Conservation (phyloP, 2,888 invertebrate species). For the Volucella inanis region DNA sequence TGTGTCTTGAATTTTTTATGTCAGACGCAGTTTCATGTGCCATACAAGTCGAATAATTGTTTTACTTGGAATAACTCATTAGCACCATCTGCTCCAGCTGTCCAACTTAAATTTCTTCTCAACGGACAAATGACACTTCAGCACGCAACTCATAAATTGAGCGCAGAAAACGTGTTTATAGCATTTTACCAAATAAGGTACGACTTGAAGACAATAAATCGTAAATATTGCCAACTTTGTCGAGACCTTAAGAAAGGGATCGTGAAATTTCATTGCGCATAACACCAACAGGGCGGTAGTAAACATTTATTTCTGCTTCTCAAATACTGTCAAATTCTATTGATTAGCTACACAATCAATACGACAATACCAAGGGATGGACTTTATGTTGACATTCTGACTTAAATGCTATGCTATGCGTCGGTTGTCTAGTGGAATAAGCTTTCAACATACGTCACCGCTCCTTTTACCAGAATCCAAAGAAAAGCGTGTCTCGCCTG, state of each 20-base stretch:
- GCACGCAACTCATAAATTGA: constrained; percentile 16
- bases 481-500: too few species aligned
- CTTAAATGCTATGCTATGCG: too few species aligned
- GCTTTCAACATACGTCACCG: too few species aligned
- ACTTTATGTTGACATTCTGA: too few species aligned
- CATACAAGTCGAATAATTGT: constrained; percentile 7
- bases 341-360: too few species aligned
- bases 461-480: too few species aligned
- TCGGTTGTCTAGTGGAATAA: too few species aligned
- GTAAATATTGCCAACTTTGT: constrained; percentile 8
- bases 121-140: not conserved
- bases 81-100: constrained; percentile 35
- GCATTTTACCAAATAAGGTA: not conserved
- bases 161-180: constrained; percentile 20
- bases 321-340: too few species aligned
- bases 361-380: too few species aligned
- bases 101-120: not conserved
- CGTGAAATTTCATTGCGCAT: constrained; percentile 2
- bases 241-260: not conserved
- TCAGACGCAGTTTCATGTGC: not conserved
- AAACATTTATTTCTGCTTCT: too few species aligned
- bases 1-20: not conserved
- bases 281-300: not conserved
- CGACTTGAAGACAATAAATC: not conserved
- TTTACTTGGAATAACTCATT: constrained; percentile 25